Conservation (phyloP, 23 tunicate genomes). For the Phallusia fumigata region DNA sequence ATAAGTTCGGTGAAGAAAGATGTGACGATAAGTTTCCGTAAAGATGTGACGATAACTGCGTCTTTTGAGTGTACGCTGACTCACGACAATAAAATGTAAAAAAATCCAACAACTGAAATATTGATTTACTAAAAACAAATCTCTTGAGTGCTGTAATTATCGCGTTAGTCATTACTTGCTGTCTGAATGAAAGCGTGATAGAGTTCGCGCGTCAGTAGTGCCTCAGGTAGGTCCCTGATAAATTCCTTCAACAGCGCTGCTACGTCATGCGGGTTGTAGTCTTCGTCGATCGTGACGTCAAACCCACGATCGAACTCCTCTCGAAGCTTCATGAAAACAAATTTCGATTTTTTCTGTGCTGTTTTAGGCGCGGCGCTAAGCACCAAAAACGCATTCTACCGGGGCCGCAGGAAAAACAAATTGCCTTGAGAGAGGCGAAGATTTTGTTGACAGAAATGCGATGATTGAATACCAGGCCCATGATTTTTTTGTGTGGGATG, state of each 20-base stretch:
- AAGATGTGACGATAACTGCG: background rate
- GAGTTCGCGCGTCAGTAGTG: slow-evolving; percentile 82
- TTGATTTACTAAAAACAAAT: background rate
- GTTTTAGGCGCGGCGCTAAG: background rate
- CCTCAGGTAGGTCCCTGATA: slow-evolving; percentile 93
- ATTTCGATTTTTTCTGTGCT: background rate
- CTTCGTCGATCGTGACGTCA: slow-evolving; percentile 82
- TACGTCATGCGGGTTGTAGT: slow-evolving; percentile 92
- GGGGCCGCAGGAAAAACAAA: background rate
- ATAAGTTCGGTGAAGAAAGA: no score
- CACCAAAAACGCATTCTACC: background rate
- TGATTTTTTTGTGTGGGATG: background rate
- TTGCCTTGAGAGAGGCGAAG: background rate
- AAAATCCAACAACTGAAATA: background rate
- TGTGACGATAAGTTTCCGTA: no score
- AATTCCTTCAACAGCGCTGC: slow-evolving; percentile 94
- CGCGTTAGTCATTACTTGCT: slow-evolving; percentile 44
- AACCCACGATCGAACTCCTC: slow-evolving; percentile 90
- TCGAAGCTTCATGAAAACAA: slow-evolving; percentile 53
- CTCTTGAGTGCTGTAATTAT: background rate
- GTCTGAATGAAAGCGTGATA: slow-evolving; percentile 75
- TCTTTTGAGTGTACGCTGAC: background rate
- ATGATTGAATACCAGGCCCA: background rate
- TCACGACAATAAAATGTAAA: background rate
- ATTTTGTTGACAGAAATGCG: no score